Percentiles rank a stretch among this genome's conserved stretches.
phyloP scores from a whole-genome alignment of 53 echinoderm and acorn worm species.

The Hippasteria phrygiana region DNA sequence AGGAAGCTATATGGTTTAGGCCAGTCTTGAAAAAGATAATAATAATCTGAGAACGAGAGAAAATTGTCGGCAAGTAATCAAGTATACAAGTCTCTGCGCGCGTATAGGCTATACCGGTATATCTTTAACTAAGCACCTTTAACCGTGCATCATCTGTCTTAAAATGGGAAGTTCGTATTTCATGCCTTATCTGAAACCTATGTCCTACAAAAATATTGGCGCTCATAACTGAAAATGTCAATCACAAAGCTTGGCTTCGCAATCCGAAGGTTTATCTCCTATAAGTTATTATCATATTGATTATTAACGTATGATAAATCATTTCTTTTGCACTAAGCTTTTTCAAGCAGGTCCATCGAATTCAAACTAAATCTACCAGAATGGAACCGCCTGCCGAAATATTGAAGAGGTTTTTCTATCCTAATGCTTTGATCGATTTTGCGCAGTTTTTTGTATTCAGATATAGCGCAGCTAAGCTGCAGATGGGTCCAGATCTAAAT shows the following conservation, averaged over 20 bases:
- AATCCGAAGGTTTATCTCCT: slow-evolving; percentile 45
- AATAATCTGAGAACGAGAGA: no score
- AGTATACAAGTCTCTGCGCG: no score
- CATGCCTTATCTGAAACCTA: slow-evolving; percentile 43
- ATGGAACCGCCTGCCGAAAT: background rate
- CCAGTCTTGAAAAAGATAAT: no score
- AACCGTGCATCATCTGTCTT: background rate
- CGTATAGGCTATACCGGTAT: background rate
- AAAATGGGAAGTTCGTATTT: background rate
- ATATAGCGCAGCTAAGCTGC: background rate
- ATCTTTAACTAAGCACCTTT: background rate
- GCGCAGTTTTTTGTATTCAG: slow-evolving; percentile 11
- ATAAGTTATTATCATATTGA: slow-evolving; percentile 45
- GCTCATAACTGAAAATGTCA: slow-evolving; percentile 51
- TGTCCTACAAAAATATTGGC: slow-evolving; percentile 14
- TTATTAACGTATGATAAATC: slow-evolving; percentile 31
- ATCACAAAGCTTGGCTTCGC: slow-evolving; percentile 23
- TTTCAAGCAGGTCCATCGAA: background rate
- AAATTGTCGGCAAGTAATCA: no score
- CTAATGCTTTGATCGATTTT: slow-evolving; percentile 51
- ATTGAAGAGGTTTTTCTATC: slow-evolving; percentile 7
- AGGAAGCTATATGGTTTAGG: no score
- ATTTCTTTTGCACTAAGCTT: slow-evolving; percentile 23
- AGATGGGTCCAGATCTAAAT: slow-evolving; percentile 38
- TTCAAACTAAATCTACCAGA: background rate